phyloP scores from a whole-genome alignment of 2,113 vertebrate genomes.

The Sterna hirundo region DNA sequence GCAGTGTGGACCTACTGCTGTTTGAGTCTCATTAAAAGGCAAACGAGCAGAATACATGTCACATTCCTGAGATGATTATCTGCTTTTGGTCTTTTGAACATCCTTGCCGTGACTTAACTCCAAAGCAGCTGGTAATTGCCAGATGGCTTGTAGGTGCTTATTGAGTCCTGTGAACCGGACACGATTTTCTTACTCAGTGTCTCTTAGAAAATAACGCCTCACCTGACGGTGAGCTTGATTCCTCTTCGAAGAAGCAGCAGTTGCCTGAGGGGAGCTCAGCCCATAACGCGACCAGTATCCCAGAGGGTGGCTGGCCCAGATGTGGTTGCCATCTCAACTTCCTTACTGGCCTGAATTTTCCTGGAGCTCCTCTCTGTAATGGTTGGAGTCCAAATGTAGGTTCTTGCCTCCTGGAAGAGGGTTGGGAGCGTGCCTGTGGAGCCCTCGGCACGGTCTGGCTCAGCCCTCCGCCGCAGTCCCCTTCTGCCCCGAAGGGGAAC shows the following conservation, averaged over 20 bases:
- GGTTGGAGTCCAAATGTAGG: too few relatives aligned
- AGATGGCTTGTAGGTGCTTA: not conserved
- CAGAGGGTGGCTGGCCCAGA: rapidly evolving
- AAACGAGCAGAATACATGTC: not conserved
- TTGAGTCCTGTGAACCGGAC: not conserved
- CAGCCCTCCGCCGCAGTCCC: not conserved
- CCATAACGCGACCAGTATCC: rapidly evolving
- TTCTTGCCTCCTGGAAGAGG: not conserved
- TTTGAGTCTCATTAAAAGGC: not conserved
- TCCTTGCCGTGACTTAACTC: not conserved
- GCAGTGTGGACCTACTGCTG: not conserved
- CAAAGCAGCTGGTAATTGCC: not conserved
- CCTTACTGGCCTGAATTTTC: not conserved
- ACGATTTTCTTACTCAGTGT: not conserved
- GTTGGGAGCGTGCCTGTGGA: rapidly evolving
- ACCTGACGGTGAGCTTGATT: not conserved
- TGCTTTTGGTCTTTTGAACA: not conserved
- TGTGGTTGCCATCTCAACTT: not conserved
- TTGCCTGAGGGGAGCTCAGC: not conserved
- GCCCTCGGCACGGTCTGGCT: not conserved
- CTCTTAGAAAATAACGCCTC: not conserved
- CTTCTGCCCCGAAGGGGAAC: not conserved
- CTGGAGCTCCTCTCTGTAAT: not conserved
- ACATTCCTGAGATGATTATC: not conserved
- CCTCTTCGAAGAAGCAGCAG: not conserved